Evolutionary conservation across 2,888 invertebrate genomes (phyloP), one percentile per base, ranked within the genome.

Genomic region (Cancer borealis): DNA sequence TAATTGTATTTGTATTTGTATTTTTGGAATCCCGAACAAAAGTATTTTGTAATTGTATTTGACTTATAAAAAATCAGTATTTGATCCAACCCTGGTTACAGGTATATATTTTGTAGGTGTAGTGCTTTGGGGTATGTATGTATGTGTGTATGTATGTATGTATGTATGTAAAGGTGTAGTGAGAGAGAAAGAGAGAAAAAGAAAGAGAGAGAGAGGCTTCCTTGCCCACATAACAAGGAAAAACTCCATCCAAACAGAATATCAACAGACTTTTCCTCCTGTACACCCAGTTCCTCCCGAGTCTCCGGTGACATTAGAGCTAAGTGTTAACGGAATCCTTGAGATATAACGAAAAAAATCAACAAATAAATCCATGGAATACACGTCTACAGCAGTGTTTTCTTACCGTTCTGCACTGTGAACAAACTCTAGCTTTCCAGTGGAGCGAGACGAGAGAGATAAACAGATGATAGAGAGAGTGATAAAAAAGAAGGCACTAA

Each of bases 181-280:
- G n/a, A n/a, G n/a, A 84, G 84, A 39, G 84, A 84, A 39, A 84
- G 39, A 84, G 84, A 84, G 84, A n/a, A 84, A 39, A 14, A 39
- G 84, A 39, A 39, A 39, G 39, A 84, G 79, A 84, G 79, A 84
- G 79, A 84, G 79, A 84, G 12, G 10, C 39, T 6, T 39, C 84
- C 39, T 39, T 17, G 14, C 14, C 5, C 39, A 14, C 0, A 12
- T 2, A 3, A 84, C 12, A 14, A 84, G 84, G 84, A 30, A 84
- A 84, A 84, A 14, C 39, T 1, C 73, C n/a, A 73, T 26, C 2
- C 26, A 73, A 73, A 73, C 26, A 4, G 17, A 66, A 66, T 66
- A 54, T 66, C n/a, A 0, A 0, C 26, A 10, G 8, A 73, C 17
- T 21, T 73, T 73, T 73, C 73, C 26, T 73, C 26, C 26, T 73